Conservation (phyloP, 2,113 vertebrate species). For the Shinisaurus crocodilurus region DNA sequence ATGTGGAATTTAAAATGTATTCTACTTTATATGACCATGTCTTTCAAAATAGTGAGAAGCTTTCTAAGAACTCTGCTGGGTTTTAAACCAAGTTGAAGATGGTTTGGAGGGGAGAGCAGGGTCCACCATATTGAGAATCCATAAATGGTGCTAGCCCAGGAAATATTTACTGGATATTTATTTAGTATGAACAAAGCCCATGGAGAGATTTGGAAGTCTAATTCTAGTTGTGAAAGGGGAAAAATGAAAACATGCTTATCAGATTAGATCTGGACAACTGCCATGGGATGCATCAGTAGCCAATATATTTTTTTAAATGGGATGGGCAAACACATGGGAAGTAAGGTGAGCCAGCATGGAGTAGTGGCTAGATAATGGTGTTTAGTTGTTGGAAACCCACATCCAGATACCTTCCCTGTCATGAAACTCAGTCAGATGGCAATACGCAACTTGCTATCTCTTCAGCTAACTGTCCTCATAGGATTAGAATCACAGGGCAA, state of each 20-base stretch:
- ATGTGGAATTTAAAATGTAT: neutral
- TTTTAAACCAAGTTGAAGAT: constrained; percentile 21
- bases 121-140: neutral
- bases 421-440: neutral
- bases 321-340: neutral
- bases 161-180: neutral
- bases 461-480: neutral
- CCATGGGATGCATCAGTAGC: neutral
- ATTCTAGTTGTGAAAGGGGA: neutral
- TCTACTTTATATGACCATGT: constrained; percentile 12
- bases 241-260: neutral
- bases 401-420: neutral
- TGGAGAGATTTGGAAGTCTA: neutral
- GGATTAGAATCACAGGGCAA: neutral
- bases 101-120: no score
- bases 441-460: neutral
- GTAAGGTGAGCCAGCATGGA: neutral
- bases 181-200: neutral
- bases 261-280: neutral
- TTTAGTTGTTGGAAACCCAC: neutral
- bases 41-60: constrained; percentile 3
- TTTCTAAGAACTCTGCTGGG: constrained; percentile 18
- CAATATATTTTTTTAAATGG: neutral
- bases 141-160: neutral
- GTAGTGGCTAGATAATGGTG: neutral